Evolutionary conservation across 2,888 invertebrate genomes (phyloP), one percentile per base, ranked within the genome.

Genomic region (Ophion ellenae): DNA sequence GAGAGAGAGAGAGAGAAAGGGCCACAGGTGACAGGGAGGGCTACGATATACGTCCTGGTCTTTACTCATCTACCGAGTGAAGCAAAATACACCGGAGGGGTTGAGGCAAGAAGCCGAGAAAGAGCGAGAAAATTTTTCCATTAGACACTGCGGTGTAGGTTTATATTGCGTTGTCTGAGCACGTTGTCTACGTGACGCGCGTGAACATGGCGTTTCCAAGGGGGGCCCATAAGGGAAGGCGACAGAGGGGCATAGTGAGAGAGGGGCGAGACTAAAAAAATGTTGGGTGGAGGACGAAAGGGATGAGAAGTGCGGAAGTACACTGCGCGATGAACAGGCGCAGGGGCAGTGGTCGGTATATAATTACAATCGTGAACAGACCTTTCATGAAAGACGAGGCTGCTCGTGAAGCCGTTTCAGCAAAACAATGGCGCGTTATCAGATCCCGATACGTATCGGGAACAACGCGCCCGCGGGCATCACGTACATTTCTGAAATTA

Each of bases 131-230:
- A 89, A 89, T 89, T 90, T 90, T 90, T 90, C 90, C 89, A 91
- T 91, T 89, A 90, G 88, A 73, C 20, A 59, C 57, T 66, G 73
- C 86, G 86, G 88, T 88, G 86, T 87, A 86, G 84, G 88, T 86
- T 78, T 88, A 87, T 89, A 90, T 90, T 88, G 86, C 87, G 85
- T 87, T 89, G 89, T 90, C 89, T 85, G 82, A 84, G 86, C 89
- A 90, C 90, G 90, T 90, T 90, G 85, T 71, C 88, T 88, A 91
- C 90, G 90, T 90, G 91, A 90, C 88, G 89, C 87, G 87, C 81
- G 61, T 71, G 82, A 71, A 70, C 70, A 66, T 61, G 73, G 80
- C 61, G 73, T 40, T 70, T 53, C 69, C 67, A 47, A 78, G 71
- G 45, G 53, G 76, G 47, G 53, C 53, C 47, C 71, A 67, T 7